Percentiles rank a stretch among this genome's conserved stretches.
Evolutionary conservation across 2,888 invertebrate genomes (phyloP).

Genomic region (Phyllotreta cruciferae): DNA sequence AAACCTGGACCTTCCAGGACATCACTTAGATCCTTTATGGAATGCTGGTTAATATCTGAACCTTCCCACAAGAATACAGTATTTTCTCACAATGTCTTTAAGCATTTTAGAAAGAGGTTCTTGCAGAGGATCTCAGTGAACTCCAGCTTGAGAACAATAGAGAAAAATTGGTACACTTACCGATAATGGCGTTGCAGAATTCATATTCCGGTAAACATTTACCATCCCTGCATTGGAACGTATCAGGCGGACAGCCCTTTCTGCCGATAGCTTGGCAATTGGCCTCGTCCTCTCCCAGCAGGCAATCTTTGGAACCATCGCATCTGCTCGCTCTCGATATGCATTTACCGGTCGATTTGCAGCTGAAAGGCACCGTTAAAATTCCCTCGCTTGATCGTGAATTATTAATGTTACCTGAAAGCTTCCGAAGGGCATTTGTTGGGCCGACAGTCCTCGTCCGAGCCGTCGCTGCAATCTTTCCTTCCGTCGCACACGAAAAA

Average conservation of each 20-base stretch:
- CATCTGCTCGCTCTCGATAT: conserved; percentile 82
- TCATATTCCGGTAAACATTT: conserved; percentile 89
- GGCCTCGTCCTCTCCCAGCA: conserved; percentile 68
- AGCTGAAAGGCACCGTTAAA: conserved; percentile 55
- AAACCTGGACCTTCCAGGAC: too few species aligned
- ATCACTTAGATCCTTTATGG: too few species aligned
- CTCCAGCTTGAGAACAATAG: neutral
- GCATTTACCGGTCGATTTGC: conserved; percentile 73
- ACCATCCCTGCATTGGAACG: conserved; percentile 85
- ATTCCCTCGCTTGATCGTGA: neutral
- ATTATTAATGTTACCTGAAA: conserved; percentile 58
- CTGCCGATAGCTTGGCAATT: conserved; percentile 57
- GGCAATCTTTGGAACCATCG: conserved; percentile 80
- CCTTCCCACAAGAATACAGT: neutral
- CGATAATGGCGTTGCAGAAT: conserved; percentile 87
- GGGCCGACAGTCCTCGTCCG: conserved; percentile 82
- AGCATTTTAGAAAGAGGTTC: neutral
- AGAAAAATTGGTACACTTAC: conserved; percentile 20
- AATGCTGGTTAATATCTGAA: neutral
- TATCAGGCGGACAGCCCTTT: conserved; percentile 76
- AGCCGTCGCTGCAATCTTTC: conserved; percentile 84
- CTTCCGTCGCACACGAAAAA: conserved; percentile 91
- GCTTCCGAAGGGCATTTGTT: conserved; percentile 74
- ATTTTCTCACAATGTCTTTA: neutral
- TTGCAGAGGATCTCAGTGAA: neutral